These are phyloP conservation scores for Sebastes schlegelii DNA, from an alignment of 2,113 vertebrate species.

Conservation along the genomic window DNA sequence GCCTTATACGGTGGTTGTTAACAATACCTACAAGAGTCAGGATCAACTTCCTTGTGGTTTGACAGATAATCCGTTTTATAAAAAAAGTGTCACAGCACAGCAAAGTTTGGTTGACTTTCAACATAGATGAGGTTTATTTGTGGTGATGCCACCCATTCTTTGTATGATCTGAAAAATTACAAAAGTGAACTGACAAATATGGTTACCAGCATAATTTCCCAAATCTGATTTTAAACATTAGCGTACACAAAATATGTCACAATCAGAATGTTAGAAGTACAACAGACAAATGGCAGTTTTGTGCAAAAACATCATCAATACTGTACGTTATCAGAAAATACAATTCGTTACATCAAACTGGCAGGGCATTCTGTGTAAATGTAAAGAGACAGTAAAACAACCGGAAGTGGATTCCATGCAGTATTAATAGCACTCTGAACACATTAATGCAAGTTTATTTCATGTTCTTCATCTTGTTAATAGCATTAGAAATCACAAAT, in stretches of 20 bases:
- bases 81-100: not conserved
- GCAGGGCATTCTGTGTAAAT: slow-evolving; percentile 19
- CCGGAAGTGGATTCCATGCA: slow-evolving; percentile 39
- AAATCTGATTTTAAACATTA: not conserved
- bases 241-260: slow-evolving; percentile 34
- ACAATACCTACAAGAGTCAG: not conserved
- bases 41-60: not conserved
- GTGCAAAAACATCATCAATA: slow-evolving; percentile 64
- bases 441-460: not conserved
- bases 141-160: slow-evolving; percentile 37
- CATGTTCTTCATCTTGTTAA: not conserved
- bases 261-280: slow-evolving; percentile 54
- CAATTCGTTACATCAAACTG: slow-evolving; percentile 39
- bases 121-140: slow-evolving; percentile 48
- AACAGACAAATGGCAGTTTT: slow-evolving; percentile 70
- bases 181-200: slow-evolving; percentile 27
- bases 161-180: slow-evolving; percentile 27
- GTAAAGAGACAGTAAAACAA: slow-evolving; percentile 23
- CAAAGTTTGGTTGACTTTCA: slow-evolving; percentile 1
- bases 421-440: slow-evolving; percentile 27
- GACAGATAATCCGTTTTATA: not conserved
- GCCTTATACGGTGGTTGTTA: not conserved
- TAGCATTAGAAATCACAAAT: slow-evolving; percentile 13
- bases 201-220: slow-evolving; percentile 5
- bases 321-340: slow-evolving; percentile 39